Evolutionary conservation across 2,113 vertebrate genomes (phyloP).

Genomic region (Peromyscus leucopus): DNA sequence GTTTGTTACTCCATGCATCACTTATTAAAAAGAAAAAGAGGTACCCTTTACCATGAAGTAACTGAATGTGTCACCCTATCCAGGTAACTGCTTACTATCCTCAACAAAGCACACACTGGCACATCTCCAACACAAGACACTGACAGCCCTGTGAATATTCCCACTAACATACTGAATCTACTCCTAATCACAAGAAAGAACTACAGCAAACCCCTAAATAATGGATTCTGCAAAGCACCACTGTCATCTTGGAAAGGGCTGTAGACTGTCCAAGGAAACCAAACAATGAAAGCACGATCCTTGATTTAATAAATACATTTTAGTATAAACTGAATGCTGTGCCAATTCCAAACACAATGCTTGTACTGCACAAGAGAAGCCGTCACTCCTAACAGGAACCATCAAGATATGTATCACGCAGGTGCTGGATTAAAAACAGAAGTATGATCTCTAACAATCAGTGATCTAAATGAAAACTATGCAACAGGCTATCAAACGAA

Average conservation of each 20-base stretch:
- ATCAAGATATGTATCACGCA: not conserved
- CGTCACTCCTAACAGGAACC: not conserved
- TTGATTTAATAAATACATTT: not conserved
- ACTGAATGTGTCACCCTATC: not conserved
- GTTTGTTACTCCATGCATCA: not conserved
- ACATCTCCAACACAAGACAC: not conserved
- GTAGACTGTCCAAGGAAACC: not conserved
- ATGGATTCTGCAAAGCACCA: not conserved
- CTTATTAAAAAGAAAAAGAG: not conserved
- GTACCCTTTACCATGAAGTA: not conserved
- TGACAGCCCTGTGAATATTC: not conserved
- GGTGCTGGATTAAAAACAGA: not conserved
- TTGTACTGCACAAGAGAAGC: not conserved
- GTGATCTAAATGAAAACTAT: not conserved
- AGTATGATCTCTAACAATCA: not conserved
- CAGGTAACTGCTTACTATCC: not conserved
- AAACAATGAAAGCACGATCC: not conserved
- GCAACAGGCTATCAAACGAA: not conserved
- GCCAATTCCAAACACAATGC: not conserved
- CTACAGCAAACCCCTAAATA: not conserved
- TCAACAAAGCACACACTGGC: not conserved
- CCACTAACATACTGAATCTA: not conserved
- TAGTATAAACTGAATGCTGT: not conserved
- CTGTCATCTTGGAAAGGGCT: not conserved
- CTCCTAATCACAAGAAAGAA: not conserved